Conservation (phyloP, 2,888 invertebrate species). For the Ernsta delagoae region DNA sequence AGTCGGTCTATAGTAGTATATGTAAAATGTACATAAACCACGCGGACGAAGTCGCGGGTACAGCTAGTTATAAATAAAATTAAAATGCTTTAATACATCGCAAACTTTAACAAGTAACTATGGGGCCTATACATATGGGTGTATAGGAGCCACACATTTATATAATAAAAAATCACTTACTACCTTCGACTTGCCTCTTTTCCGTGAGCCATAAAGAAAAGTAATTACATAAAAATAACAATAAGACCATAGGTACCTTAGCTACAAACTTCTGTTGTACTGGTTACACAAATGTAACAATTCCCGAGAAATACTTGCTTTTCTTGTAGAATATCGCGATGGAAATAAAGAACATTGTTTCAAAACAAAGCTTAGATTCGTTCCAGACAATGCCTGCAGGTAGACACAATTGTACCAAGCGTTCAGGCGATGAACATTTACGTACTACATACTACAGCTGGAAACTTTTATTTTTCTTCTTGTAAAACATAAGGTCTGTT, state of each 20-base stretch:
- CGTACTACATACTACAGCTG: neutral
- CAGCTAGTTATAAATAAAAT: too few relatives aligned
- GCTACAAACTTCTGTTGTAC: neutral
- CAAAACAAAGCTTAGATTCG: slow-evolving; percentile 6
- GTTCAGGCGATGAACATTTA: neutral
- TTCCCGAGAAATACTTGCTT: neutral
- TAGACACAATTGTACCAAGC: slow-evolving; percentile 14
- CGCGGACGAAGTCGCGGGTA: too few relatives aligned
- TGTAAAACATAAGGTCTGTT: too few relatives aligned
- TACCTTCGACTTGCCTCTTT: too few relatives aligned
- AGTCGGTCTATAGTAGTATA: too few relatives aligned
- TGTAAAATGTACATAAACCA: too few relatives aligned
- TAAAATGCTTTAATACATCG: too few relatives aligned
- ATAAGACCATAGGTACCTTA: neutral
- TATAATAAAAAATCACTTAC: too few relatives aligned
- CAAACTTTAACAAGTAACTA: too few relatives aligned
- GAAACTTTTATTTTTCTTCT: neutral
- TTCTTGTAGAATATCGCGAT: slow-evolving; percentile 5
- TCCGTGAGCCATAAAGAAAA: too few relatives aligned
- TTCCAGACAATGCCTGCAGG: slow-evolving; percentile 13
- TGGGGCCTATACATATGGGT: too few relatives aligned
- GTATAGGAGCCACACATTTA: too few relatives aligned
- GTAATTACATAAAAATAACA: neutral
- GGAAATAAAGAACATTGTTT: slow-evolving; percentile 16
- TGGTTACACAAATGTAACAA: neutral